phyloP scores from a whole-genome alignment of 2,888 invertebrate genomes.

The Zele albiditarsus region DNA sequence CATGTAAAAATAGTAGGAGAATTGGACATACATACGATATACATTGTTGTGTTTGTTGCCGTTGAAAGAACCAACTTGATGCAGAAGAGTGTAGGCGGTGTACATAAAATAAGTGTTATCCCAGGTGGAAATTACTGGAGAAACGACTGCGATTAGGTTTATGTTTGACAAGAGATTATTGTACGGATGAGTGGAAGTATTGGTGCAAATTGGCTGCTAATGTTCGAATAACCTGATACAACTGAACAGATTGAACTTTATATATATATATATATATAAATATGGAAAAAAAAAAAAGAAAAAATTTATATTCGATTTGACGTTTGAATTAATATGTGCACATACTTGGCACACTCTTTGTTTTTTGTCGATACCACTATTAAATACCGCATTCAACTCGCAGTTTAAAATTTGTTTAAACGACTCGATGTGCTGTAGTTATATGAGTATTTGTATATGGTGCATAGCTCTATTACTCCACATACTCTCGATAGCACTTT shows the following conservation, averaged over 20 bases:
- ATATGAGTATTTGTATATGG: no score
- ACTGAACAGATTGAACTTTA: no score
- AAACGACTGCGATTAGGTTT: no score
- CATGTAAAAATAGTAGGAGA: no score
- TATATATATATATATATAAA: no score
- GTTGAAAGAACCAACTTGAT: neutral
- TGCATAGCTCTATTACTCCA: no score
- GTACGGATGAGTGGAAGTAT: neutral
- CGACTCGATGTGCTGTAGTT: neutral
- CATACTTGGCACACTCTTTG: neutral
- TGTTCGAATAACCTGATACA: no score
- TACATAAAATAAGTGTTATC: neutral
- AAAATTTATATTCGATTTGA: neutral
- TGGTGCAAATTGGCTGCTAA: no score
- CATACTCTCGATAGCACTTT: neutral
- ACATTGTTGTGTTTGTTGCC: neutral
- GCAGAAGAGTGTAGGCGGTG: neutral
- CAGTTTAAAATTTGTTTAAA: neutral
- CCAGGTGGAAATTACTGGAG: no score
- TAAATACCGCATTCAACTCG: neutral
- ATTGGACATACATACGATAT: no score
- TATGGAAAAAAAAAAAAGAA: no score
- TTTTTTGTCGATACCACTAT: neutral
- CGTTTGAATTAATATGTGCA: neutral
- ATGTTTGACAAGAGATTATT: no score